Evolutionary conservation across 2,113 vertebrate species (phyloP), one percentile per base, ranked within the genome.

Genomic region (Ceuthmochares aereus): DNA sequence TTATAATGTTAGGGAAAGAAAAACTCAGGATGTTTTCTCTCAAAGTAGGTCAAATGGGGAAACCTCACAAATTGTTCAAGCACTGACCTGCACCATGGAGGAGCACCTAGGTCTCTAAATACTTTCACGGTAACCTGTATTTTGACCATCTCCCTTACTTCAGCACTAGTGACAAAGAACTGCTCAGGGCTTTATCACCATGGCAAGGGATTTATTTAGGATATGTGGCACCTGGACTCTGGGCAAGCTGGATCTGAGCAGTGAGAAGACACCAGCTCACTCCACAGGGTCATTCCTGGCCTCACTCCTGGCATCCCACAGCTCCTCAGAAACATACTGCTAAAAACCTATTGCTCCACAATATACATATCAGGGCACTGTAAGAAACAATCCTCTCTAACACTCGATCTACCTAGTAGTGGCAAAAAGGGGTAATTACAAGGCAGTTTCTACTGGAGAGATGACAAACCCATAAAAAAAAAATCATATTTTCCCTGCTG

Each of bases 401-500:
- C 51, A 6, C 3, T 1, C 64, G 36, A 22, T 40, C 73, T 54
- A 63, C 85, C 68, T 69, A 59, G 42, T n/a, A 36, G n/a, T 14
- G 56, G 8, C 60, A 49, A 89, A 83, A 85, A 89, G 72, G 70
- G 69, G 30, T 26, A 66, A 90, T 70, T 76, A 76, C 0, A 4
- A 85, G 22, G 36, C 76, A 51, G 45, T 14, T 84, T 45, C 37
- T 45, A 13, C n/a, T 4, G 2, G 34, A 63, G 79, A 72, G 73
- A 43, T 45, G 34, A 82, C 68, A 95, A 89, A 62, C 56, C 34
- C 81, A 11, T n/a, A 29, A 74, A 89, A 78, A 78, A 13, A 85
- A 90, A 69, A 40, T 52, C 49, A 40, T 29, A 49, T 94, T 87
- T 93, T 69, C 73, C 72, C 81, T 55, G 89, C 83, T 95, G 81